Evolutionary conservation across 35 echinoderm and acorn worm genomes (phyloP).

Genomic region (Heliocidaris tuberculata): DNA sequence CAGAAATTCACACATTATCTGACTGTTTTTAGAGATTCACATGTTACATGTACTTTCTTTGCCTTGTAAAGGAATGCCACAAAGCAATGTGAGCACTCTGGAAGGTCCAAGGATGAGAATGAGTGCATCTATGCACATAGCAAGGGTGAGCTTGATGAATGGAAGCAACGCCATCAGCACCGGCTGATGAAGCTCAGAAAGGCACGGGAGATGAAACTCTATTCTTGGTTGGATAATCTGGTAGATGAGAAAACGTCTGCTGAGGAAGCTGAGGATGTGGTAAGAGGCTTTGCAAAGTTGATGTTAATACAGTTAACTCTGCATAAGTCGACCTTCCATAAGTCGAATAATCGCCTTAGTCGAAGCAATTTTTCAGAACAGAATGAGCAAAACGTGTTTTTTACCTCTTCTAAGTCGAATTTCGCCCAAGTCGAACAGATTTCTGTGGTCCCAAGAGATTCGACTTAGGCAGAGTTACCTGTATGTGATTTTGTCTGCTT

Average conservation of each 20-base stretch:
- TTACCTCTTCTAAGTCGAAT: no score
- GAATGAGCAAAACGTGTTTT: no score
- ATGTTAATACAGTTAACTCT: no score
- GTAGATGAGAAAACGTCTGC: constrained; percentile 52
- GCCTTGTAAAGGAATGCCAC: constrained; percentile 47
- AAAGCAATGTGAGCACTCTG: constrained; percentile 58
- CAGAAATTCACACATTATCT: neutral
- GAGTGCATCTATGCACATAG: constrained; percentile 79
- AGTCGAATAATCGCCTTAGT: no score
- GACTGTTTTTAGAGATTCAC: neutral
- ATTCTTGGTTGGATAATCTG: constrained; percentile 77
- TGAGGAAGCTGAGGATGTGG: constrained; percentile 64
- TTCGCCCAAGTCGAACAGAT: no score
- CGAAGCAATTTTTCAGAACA: no score
- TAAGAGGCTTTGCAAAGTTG: constrained; percentile 21
- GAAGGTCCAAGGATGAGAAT: constrained; percentile 62
- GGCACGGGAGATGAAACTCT: constrained; percentile 69
- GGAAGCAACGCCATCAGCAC: constrained; percentile 76
- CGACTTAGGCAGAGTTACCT: no score
- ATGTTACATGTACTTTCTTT: neutral
- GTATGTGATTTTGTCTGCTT: no score
- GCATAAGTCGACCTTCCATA: no score
- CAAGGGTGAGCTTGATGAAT: constrained; percentile 79
- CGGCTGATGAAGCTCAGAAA: constrained; percentile 87
- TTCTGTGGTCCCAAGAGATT: no score